Percentiles rank a stretch among this genome's conserved stretches.
Conservation (phyloP, 1,140 invertebrate species). For the Ditylenchus dipsaci region DNA sequence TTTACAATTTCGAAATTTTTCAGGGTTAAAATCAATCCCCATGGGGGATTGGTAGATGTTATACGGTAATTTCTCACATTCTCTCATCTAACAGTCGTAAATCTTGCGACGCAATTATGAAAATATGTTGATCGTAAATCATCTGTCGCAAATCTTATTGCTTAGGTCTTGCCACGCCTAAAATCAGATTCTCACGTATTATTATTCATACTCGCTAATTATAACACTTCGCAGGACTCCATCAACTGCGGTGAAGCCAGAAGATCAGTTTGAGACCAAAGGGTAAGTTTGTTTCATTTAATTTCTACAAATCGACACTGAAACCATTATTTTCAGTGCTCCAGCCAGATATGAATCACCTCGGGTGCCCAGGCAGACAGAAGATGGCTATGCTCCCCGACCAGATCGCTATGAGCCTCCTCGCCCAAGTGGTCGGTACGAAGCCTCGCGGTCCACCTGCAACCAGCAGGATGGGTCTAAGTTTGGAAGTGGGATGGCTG, state of each 20-base stretch:
- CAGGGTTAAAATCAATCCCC: too few species aligned
- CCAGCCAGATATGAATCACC: background rate
- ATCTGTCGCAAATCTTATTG: too few species aligned
- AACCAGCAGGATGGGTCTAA: background rate
- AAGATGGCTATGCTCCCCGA: background rate
- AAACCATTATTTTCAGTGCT: background rate
- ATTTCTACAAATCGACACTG: background rate
- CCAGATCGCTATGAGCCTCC: background rate
- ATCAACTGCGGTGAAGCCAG: background rate
- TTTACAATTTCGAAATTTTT: too few species aligned
- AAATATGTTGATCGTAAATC: too few species aligned
- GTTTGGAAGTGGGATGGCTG: background rate
- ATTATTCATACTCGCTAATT: too few species aligned
- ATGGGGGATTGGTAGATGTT: too few species aligned
- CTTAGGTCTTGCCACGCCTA: too few species aligned
- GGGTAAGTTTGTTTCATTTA: background rate
- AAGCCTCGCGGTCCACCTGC: background rate
- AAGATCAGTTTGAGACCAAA: conserved; percentile 1
- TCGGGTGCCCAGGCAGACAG: background rate
- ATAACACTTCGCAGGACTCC: too few species aligned
- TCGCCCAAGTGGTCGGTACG: background rate
- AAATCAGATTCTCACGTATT: background rate
- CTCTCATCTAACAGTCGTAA: too few species aligned
- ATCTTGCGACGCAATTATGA: too few species aligned
- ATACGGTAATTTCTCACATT: too few species aligned